Evolutionary conservation across 2,113 vertebrate species (phyloP), one percentile per base, ranked within the genome.

Genomic region (Pogona vitticeps): DNA sequence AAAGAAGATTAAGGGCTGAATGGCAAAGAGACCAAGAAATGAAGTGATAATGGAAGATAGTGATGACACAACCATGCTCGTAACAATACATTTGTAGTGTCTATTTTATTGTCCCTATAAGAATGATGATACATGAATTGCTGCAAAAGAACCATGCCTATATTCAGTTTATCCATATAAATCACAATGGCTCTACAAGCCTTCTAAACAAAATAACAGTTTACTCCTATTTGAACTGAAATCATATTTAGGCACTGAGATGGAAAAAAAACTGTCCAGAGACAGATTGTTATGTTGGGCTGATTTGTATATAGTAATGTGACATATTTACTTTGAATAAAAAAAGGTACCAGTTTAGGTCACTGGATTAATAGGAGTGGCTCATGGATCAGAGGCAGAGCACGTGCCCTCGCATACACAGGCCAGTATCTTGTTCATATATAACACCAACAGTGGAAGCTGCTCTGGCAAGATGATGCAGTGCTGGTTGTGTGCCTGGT

Each of bases 101-200:
- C 40, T 86, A 65, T 75, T 40, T 63, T 40, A 75, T 75, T 31
- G 65, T 71, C 81, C 23, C 40, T 56, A 76, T 81, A 76, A 67
- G 81, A 75, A 87, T 81, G 59, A 76, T 82, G 85, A 87, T 56
- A 87, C 81, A 87, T 87, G 79, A 82, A 76, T 67, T 82, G 71
- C 85, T 87, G 33, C 31, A n/a, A 87, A 23, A 56, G 23, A 58
- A 76, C 52, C 15, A 65, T 87, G 79, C 79, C 58, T 36, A 42
- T 70, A 61, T 14, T 67, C 23, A 42, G 52, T 82, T 52, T 20
- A 81, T 67, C 70, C 81, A 14, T 76, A 82, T 38, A 82, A 67
- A 82, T 67, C 59, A 56, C 42, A 75, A 75, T 15, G 46, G n/a
- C 21, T 38, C 58, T 52, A 38, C 61, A 67, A 63, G 71, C 59